Evolutionary conservation across 2,797 vertebrate genomes (phyloP), one percentile per base, ranked within the genome.

Genomic region (Lithobates pipiens): DNA sequence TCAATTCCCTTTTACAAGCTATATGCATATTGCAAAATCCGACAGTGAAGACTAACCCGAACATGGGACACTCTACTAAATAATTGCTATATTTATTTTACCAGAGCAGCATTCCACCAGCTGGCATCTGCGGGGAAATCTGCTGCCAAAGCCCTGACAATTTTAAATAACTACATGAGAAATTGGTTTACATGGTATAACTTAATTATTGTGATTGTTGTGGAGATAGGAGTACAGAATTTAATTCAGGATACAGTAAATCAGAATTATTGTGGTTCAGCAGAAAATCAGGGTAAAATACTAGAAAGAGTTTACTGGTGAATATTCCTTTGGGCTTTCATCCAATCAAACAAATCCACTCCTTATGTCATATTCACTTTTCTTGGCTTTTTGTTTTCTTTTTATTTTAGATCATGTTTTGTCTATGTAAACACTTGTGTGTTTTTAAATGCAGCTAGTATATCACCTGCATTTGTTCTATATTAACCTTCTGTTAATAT

Each of bases 251-350:
- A 23, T 23, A 16, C 34, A 74, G 23, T 23, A 44, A 70, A 69
- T 72, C 10, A 27, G 32, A 81, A 61, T 42, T 81, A 61, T 81
- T 63, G n/a, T 42, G 70, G 39, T 9, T 39, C 39, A 72, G 46
- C 27, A 50, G 71, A 80, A 80, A 80, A 54, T 18, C 10, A 36
- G 1, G 46, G 15, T 25, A 72, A 73, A 81, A n/a, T 32, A 32
- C 32, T 32, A 32, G 32, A 32, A 34, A 3, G 32, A 63, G 57
- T 61, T 61, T 61, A 61, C 2, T 15, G 63, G 18, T 69, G 10
- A 36, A 25, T 4, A 27, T 44, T 23, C 3, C n/a, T 57, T 23
- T 44, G 50, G 16, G 16, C 13, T 54, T 9, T 21, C 5, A 54
- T 54, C 13, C 10, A 46, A 46, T 15, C 13, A 46, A 10, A 46